Conservation (phyloP, 2,888 invertebrate species). For the Parascotia fuliginaria region DNA sequence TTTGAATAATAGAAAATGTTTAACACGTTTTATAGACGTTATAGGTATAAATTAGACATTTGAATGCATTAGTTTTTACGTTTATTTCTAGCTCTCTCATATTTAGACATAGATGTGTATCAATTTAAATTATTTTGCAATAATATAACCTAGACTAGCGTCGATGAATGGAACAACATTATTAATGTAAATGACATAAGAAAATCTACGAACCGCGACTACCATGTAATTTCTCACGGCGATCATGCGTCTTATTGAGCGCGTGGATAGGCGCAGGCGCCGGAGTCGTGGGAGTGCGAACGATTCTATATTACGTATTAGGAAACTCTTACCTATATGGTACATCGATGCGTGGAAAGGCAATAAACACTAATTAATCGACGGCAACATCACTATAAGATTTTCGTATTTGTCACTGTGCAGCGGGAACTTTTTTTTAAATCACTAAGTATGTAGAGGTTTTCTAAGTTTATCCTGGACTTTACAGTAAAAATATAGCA, state of each 20-base stretch:
- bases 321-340: conserved; percentile 49
- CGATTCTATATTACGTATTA: conserved; percentile 36
- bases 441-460: too few relatives aligned
- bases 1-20: neutral
- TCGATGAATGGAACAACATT: conserved; percentile 15
- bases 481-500: too few relatives aligned
- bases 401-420: too few relatives aligned
- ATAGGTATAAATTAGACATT: neutral
- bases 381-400: too few relatives aligned
- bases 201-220: conserved; percentile 73
- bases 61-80: neutral
- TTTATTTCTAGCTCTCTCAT: too few relatives aligned
- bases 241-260: conserved; percentile 65
- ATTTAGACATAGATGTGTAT: neutral
- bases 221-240: conserved; percentile 76
- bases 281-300: conserved; percentile 62
- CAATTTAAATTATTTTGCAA: neutral
- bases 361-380: too few relatives aligned
- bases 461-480: too few relatives aligned
- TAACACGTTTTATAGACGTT: neutral
- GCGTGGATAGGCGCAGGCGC: conserved; percentile 56
- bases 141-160: neutral
- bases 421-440: too few relatives aligned
- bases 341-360: conserved; percentile 8
- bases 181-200: conserved; percentile 46